Evolutionary conservation across 2,888 invertebrate genomes (phyloP).

Genomic region (Slavum lentiscoides): DNA sequence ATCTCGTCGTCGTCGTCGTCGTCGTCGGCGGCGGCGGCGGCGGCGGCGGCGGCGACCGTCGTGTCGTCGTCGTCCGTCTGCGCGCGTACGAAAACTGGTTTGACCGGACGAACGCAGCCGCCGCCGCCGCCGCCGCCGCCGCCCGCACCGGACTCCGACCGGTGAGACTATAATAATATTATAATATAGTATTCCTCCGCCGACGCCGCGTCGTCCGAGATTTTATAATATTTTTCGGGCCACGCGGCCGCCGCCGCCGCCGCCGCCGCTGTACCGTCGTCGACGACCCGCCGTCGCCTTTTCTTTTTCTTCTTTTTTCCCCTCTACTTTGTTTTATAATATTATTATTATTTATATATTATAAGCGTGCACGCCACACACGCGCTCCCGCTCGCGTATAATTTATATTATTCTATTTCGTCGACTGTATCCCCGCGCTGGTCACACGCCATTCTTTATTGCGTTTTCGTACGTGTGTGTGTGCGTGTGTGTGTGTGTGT

Average conservation of each 20-base stretch:
- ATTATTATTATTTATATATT: too few species aligned
- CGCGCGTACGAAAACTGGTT: slow-evolving; percentile 38
- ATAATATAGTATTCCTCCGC: too few species aligned
- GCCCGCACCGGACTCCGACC: slow-evolving; percentile 22
- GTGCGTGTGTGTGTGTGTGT: too few species aligned
- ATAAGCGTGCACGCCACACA: too few species aligned
- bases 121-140: background rate
- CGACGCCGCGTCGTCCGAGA: slow-evolving; percentile 10
- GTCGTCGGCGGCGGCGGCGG: background rate
- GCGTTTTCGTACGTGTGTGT: background rate
- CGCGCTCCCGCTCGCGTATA: background rate
- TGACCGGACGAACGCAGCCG: slow-evolving; percentile 40
- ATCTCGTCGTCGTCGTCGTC: background rate
- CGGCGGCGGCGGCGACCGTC: background rate
- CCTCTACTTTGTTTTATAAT: too few species aligned
- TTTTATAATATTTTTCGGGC: slow-evolving; percentile 47
- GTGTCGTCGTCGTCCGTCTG: slow-evolving; percentile 26
- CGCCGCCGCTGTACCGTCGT: background rate
- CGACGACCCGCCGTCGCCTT: too few species aligned
- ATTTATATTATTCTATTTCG: slow-evolving; percentile 15
- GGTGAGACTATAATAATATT: too few species aligned
- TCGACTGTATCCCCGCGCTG: background rate
- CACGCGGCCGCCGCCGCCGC: background rate
- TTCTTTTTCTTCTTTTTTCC: background rate
- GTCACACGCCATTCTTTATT: slow-evolving; percentile 12